Base-by-base conservation (phyloP, 2,888 invertebrate species). In the Beris morrisii region DNA sequence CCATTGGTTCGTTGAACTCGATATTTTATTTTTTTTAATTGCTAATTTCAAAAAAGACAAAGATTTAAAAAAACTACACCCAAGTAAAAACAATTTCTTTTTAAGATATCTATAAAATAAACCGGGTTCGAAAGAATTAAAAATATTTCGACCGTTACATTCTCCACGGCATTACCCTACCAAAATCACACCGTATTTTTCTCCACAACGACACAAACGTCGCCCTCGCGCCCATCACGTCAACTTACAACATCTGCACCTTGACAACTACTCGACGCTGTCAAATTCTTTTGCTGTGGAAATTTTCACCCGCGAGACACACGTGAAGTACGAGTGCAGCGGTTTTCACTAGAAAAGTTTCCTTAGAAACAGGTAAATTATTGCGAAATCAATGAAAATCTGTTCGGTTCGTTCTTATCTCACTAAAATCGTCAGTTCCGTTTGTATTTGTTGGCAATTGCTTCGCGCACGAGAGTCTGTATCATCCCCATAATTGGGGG, bases 251-350 rank as follows among this genome's bases (percentile, higher is more conserved):
- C 50, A 59, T 59, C 59, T 31, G 48, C 59, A 38, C 52, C 28
- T 46, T 59, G 59, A 61, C 61, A 52, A 5, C 38, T 38, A 38
- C 38, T 5, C 48, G 32, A 38, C 59, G 15, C 61, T 64, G 64
- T 53, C 64, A 53, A 32, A 44, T 54, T 57, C 56, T 52, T 64
- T 64, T 61, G 55, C 67, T 61, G 59, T 65, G 65, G 50, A 61
- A 67, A 67, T 61, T 52, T 59, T 65, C 44, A 44, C 56, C 56
- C 52, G 65, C 61, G 55, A 56, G 65, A 65, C 53, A 67, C 67
- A 65, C 56, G 67, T 67, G 65, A 65, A 65, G 44, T 59, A 54
- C 55, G 45, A 59, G 54, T 64, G 54, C 65, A 56, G 67, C 56
- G 67, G 54, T 61, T 65, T 66, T 67, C 65, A 50, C 61, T 65